Evolutionary conservation across 1,140 invertebrate genomes (phyloP).

Genomic region (Battus philenor): DNA sequence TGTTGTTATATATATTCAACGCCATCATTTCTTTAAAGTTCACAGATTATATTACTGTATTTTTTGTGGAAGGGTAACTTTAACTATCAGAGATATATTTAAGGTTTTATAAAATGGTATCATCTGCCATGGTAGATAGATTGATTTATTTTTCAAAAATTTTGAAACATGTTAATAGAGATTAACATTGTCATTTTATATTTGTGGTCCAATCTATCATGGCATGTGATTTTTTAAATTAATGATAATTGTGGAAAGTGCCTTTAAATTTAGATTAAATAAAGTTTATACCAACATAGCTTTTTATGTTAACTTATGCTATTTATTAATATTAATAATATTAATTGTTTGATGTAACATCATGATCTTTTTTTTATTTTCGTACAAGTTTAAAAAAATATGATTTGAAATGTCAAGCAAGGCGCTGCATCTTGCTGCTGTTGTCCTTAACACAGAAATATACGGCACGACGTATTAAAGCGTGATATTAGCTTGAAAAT

Average conservation of each 20-base stretch:
- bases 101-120: slow-evolving; percentile 46
- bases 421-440: no score
- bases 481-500: no score
- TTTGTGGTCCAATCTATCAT: slow-evolving; percentile 41
- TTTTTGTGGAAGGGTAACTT: slow-evolving; percentile 56
- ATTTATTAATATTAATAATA: slow-evolving; percentile 75
- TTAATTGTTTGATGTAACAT: slow-evolving; percentile 71
- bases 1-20: slow-evolving; percentile 16
- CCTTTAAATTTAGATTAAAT: slow-evolving; percentile 71
- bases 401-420: no score
- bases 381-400: no score
- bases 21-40: slow-evolving; percentile 15
- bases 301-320: slow-evolving; percentile 75
- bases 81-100: slow-evolving; percentile 51
- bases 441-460: no score
- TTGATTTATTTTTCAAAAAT: slow-evolving; percentile 31
- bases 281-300: slow-evolving; percentile 74
- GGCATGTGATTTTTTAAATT: slow-evolving; percentile 51
- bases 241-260: slow-evolving; percentile 71
- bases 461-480: no score
- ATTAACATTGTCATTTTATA: slow-evolving; percentile 27
- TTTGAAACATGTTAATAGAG: slow-evolving; percentile 28
- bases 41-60: slow-evolving; percentile 26
- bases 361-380: slow-evolving; percentile 44
- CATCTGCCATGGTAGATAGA: slow-evolving; percentile 48